Evolutionary conservation across 64 coral and sea anemone species (phyloP).

Genomic region (Catalaphyllia jardinei): DNA sequence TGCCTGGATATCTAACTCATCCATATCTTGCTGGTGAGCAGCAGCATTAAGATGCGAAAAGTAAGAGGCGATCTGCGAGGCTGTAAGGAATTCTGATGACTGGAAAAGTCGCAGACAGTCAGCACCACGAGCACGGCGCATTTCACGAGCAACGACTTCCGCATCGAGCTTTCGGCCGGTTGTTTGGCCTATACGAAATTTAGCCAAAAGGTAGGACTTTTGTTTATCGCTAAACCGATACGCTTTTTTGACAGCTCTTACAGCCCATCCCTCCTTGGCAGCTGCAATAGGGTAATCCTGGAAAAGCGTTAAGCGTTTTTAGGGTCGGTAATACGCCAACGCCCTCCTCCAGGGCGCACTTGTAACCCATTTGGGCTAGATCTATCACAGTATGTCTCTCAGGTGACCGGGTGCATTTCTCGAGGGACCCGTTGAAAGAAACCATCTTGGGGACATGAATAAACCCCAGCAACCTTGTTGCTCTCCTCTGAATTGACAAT

Average conservation of each 20-base stretch:
- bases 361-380: not conserved
- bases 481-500: not conserved
- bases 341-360: too few relatives aligned
- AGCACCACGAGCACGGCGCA: constrained; percentile 12
- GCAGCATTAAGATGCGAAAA: constrained; percentile 44
- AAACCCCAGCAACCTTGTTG: constrained; percentile 14
- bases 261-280: too few relatives aligned
- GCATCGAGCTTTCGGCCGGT: too few relatives aligned
- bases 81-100: constrained; percentile 16
- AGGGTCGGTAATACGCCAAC: too few relatives aligned
- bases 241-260: too few relatives aligned
- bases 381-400: too few relatives aligned
- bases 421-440: constrained; percentile 48
- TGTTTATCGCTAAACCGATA: too few relatives aligned
- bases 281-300: too few relatives aligned
- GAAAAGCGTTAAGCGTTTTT: too few relatives aligned
- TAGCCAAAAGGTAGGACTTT: too few relatives aligned
- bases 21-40: constrained; percentile 9
- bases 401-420: constrained; percentile 52
- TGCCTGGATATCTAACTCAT: constrained; percentile 51
- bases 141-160: too few relatives aligned
- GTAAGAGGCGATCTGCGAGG: constrained; percentile 36
- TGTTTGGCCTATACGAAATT: too few relatives aligned
- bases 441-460: constrained; percentile 51
- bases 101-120: constrained; percentile 45